Evolutionary conservation across 2,888 invertebrate species (phyloP).

Genomic region (Formica aserva): DNA sequence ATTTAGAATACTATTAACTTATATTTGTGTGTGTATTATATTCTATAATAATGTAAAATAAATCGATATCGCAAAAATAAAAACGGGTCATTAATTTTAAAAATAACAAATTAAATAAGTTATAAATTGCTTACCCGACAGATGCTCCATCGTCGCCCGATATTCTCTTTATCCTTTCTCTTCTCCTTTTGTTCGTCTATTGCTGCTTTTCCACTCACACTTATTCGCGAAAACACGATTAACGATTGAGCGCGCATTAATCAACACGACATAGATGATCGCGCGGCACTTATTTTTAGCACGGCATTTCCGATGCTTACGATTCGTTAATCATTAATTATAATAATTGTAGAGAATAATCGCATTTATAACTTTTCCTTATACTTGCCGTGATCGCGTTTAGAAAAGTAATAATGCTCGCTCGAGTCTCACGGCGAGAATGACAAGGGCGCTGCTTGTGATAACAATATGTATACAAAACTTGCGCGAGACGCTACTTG

Average conservation of each 20-base stretch:
- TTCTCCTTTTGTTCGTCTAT: too few relatives aligned
- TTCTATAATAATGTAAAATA: background rate
- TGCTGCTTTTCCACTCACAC: too few relatives aligned
- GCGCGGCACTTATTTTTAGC: too few relatives aligned
- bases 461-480: background rate
- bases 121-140: background rate
- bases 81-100: background rate
- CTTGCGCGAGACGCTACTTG: background rate
- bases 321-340: too few relatives aligned
- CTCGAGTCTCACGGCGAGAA: background rate
- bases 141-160: background rate
- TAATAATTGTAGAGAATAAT: too few relatives aligned
- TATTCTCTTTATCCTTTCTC: background rate
- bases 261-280: too few relatives aligned
- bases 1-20: background rate
- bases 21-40: background rate
- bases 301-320: too few relatives aligned
- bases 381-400: too few relatives aligned
- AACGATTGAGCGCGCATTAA: too few relatives aligned
- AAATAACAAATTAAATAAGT: background rate
- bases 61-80: background rate
- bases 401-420: background rate
- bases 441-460: background rate
- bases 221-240: too few relatives aligned
- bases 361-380: too few relatives aligned